Base-by-base conservation (phyloP, 2,888 invertebrate species). In the Tetranychus piercei region DNA sequence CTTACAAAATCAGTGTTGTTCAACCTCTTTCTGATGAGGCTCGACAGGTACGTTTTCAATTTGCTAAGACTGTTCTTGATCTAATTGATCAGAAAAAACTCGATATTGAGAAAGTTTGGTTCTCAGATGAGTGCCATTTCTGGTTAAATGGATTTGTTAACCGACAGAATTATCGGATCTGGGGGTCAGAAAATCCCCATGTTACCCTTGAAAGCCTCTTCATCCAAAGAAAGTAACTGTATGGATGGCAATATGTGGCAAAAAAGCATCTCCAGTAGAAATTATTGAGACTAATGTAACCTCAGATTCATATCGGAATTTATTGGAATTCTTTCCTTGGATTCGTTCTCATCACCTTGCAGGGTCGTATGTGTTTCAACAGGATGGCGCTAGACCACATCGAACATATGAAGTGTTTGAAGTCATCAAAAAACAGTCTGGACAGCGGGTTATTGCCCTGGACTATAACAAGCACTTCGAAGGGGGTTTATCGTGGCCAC, bases 241-340 rank as follows among this genome's bases (percentile, higher is more conserved):
- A 11, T 64, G 64, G 64, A 64, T 64, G 64, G 64, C 64, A 15
- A 64, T 75, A 74, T 20, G 69, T 67, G 18, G 65, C 70, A 65
- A 67, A 9, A 72, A 73, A 45, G 71, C 72, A 6, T 70, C 74
- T 45, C 75, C 74, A 18, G 75, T 67, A 22, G 43, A 73, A 23
- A 65, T 75, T 44, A 69, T 75, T 22, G 66, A 75, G 5, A 70
- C 45, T 5, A 75, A 44, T 44, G 67, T 75, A 18, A 75, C 65
- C 8, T 44, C 69, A 9, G 71, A 43, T 18, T n/a, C 43, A 6
- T 75, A 75, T 44, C 15, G 20, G 5, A 8, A 23, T n/a, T 23
- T 75, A 15, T 15, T 64, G 64, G 64, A 15, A 11, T 64, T 64
- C 64, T 15, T 64, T 15, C 64, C 64, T 11, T 8, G 15, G 15